Evolutionary conservation across 2,888 invertebrate species (phyloP).

Genomic region (Limnephilus rhombicus): DNA sequence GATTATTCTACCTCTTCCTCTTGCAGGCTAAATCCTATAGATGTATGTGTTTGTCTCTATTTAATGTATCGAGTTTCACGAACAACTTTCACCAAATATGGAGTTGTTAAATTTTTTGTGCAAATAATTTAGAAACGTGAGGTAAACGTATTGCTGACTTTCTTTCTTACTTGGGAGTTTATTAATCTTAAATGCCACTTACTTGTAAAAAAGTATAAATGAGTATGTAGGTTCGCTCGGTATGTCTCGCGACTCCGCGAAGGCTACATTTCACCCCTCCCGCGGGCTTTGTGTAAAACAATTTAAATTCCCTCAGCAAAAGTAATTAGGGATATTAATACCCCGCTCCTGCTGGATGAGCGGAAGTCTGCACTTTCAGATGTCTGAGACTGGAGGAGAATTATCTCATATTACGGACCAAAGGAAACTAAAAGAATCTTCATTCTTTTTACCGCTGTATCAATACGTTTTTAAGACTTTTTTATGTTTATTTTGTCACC

Average conservation of each 20-base stretch:
- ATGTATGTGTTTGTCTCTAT: too few species aligned
- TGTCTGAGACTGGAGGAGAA: constrained; percentile 44
- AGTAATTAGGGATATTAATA: constrained; percentile 67
- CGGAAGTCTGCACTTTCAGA: constrained; percentile 56
- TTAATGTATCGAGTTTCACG: too few species aligned
- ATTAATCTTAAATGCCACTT: constrained; percentile 38
- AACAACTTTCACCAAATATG: neutral
- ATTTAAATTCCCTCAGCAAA: constrained; percentile 67
- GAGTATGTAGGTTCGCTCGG: constrained; percentile 39
- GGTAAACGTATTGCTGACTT: neutral
- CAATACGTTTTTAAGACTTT: neutral
- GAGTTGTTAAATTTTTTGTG: neutral
- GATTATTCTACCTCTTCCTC: too few species aligned
- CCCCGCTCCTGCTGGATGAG: constrained; percentile 60
- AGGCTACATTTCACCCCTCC: constrained; percentile 54
- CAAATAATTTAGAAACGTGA: neutral
- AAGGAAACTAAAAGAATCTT: constrained; percentile 8
- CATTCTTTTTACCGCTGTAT: neutral
- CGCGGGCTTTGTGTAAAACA: constrained; percentile 66
- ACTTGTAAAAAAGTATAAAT: constrained; percentile 51
- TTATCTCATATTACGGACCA: constrained; percentile 43
- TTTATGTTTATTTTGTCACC: neutral
- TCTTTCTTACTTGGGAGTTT: neutral
- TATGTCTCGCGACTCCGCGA: constrained; percentile 42
- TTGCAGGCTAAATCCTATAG: too few species aligned